phyloP scores from a whole-genome alignment of 64 coral and sea anemone genomes.

The Acropora tenuis region DNA sequence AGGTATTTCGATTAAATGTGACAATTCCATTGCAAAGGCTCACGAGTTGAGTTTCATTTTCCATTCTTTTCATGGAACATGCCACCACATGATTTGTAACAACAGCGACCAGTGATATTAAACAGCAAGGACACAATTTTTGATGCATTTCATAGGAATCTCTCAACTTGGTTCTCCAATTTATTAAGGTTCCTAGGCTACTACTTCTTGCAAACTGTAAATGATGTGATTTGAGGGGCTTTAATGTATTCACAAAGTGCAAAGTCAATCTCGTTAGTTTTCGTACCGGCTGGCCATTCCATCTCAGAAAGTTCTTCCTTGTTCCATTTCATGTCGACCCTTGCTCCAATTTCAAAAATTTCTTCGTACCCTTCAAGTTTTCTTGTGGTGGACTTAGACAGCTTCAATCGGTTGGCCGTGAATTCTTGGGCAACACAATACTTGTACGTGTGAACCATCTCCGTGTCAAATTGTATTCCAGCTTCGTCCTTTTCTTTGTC shows the following conservation, averaged over 20 bases:
- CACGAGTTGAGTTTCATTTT: no score
- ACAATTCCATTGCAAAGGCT: no score
- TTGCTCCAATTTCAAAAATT: slow-evolving; percentile 28
- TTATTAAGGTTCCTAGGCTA: not conserved
- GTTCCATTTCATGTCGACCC: slow-evolving; percentile 3
- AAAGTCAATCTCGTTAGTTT: not conserved
- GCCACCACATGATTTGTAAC: no score
- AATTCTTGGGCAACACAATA: not conserved
- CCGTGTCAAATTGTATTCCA: slow-evolving; percentile 3
- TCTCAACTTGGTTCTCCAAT: not conserved
- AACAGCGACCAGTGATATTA: no score
- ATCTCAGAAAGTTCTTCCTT: slow-evolving; percentile 17
- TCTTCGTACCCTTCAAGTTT: not conserved
- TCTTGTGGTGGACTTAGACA: not conserved
- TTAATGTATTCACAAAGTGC: not conserved
- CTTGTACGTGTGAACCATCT: not conserved
- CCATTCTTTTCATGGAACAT: no score
- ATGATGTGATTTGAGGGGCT: not conserved
- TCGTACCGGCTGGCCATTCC: slow-evolving; percentile 44
- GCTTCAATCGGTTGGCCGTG: not conserved
- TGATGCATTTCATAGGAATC: not conserved
- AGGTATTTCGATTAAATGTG: no score
- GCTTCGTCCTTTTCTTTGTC: not conserved
- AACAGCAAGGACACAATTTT: not conserved
- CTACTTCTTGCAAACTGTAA: slow-evolving; percentile 4